Evolutionary conservation across 2,888 invertebrate species (phyloP).

Genomic region (Clanis bilineata): DNA sequence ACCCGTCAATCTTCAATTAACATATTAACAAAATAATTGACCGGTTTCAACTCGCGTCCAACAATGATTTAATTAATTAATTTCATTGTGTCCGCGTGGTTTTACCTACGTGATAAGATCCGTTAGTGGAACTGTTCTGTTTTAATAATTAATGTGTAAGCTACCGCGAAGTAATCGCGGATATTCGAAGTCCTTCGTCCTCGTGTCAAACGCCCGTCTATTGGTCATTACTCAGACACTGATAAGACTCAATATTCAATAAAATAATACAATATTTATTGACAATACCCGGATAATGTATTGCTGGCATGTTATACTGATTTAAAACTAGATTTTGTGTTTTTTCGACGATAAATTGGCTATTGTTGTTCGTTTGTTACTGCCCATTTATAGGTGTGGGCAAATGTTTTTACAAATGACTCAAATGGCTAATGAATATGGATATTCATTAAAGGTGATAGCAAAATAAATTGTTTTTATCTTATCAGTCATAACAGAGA

Average conservation of each 20-base stretch:
- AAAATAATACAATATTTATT: conserved; percentile 25
- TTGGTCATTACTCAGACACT: conserved; percentile 44
- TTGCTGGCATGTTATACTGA: conserved; percentile 11
- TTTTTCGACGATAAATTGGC: conserved; percentile 8
- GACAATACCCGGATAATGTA: conserved; percentile 30
- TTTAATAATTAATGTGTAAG: conserved; percentile 72
- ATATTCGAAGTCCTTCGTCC: conserved; percentile 44
- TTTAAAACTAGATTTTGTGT: not conserved
- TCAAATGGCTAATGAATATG: not conserved
- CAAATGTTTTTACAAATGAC: not conserved
- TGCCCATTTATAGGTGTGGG: not conserved
- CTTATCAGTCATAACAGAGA: no score
- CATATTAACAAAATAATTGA: not conserved
- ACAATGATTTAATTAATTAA: conserved; percentile 35
- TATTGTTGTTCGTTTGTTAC: not conserved
- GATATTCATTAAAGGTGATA: not conserved
- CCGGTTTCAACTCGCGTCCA: not conserved
- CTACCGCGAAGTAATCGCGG: conserved; percentile 69
- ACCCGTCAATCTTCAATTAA: not conserved
- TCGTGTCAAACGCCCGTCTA: conserved; percentile 43
- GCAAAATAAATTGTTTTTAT: not conserved
- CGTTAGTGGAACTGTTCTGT: conserved; percentile 64
- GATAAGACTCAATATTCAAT: conserved; percentile 34
- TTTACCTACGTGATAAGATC: conserved; percentile 49
- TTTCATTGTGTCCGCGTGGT: conserved; percentile 36